Conservation (phyloP, 2,797 vertebrate species). For the Cottoperca gobio region DNA sequence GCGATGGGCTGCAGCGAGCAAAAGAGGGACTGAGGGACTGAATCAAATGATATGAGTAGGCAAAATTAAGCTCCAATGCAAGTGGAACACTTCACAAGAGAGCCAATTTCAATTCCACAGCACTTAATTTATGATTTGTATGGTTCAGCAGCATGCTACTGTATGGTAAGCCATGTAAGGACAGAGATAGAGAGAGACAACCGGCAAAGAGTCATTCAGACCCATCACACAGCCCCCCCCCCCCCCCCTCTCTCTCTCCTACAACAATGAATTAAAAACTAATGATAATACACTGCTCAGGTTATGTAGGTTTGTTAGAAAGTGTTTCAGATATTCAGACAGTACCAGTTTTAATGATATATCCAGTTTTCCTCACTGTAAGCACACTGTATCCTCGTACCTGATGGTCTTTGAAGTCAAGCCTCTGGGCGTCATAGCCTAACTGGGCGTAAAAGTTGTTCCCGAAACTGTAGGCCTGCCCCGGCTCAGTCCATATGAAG, state of each 20-base stretch:
- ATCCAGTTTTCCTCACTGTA: background rate
- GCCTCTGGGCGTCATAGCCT: conserved; percentile 66
- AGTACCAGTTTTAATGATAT: background rate
- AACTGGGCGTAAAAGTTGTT: conserved; percentile 75
- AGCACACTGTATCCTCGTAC: conserved; percentile 33
- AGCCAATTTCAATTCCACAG: conserved; percentile 83
- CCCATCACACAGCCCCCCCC: conserved; percentile 58
- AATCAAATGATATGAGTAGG: conserved; percentile 85
- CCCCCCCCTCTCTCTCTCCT: conserved; percentile 30
- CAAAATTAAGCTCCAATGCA: conserved; percentile 85
- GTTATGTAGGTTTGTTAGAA: conserved; percentile 33
- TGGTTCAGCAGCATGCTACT: conserved; percentile 75
- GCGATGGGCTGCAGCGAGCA: conserved; percentile 69
- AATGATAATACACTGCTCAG: conserved; percentile 62
- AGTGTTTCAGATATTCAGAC: conserved; percentile 12
- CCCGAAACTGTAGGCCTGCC: conserved; percentile 65
- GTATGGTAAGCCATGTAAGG: conserved; percentile 74
- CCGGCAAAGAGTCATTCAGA: conserved; percentile 59
- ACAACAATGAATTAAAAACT: conserved; percentile 68
- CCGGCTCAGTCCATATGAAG: conserved; percentile 68
- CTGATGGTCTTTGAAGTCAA: conserved; percentile 74
- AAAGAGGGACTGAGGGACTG: conserved; percentile 75
- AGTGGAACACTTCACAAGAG: conserved; percentile 87
- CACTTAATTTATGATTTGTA: conserved; percentile 85
- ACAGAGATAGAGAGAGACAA: conserved; percentile 67